phyloP scores from a whole-genome alignment of 2,797 vertebrate species.

The Danionella dracula region DNA sequence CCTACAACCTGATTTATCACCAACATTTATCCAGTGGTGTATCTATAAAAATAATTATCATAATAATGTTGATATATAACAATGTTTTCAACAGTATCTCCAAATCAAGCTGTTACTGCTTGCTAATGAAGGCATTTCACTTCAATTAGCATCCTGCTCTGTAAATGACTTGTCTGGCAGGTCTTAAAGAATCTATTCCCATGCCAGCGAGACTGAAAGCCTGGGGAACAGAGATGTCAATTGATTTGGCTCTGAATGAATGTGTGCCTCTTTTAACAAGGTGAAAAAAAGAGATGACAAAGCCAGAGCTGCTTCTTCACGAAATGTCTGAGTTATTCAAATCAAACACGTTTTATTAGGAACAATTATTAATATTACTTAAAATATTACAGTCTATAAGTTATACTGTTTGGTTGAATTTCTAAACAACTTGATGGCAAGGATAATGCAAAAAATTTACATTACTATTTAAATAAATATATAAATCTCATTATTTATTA shows the following conservation, averaged over 20 bases:
- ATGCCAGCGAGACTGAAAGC: constrained; percentile 31
- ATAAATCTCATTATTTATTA: too few species aligned
- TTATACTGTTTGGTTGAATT: too few species aligned
- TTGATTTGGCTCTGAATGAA: constrained; percentile 28
- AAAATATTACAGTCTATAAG: too few species aligned
- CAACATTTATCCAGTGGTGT: too few species aligned
- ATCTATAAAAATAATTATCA: too few species aligned
- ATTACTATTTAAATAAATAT: too few species aligned
- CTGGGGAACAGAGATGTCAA: constrained; percentile 23
- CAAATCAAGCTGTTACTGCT: neutral
- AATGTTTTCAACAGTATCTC: neutral
- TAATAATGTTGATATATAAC: too few species aligned
- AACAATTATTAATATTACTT: too few species aligned
- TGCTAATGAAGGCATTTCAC: neutral
- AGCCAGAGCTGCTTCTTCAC: neutral
- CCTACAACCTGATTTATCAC: too few species aligned
- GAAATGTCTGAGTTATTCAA: constrained; percentile 8
- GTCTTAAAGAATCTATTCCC: constrained; percentile 18
- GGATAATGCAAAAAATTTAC: too few species aligned
- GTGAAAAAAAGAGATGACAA: constrained; percentile 5
- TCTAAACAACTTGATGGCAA: too few species aligned
- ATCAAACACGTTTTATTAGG: too few species aligned
- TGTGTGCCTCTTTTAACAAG: constrained; percentile 21
- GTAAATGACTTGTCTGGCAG: constrained; percentile 22
- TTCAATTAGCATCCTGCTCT: neutral